These are phyloP conservation scores for Zelostemma sp. DNA, from an alignment of 1,140 invertebrate genomes.

Conservation along the genomic window DNA sequence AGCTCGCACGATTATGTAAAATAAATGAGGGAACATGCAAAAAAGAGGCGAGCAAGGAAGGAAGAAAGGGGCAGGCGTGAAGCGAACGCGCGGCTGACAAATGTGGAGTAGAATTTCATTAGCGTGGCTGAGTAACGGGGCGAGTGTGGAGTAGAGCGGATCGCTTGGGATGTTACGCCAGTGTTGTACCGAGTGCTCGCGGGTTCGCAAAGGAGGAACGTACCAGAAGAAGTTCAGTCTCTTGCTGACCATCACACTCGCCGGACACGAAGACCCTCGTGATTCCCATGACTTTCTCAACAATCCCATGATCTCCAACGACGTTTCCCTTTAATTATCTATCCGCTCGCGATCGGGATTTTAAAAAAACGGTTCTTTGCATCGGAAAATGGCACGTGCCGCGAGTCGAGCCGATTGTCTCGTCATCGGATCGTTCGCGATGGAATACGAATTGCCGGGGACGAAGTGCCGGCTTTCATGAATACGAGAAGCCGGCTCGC, in stretches of 20 bases:
- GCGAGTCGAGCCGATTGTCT: conserved; percentile 12
- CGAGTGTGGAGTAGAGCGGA: conserved; percentile 54
- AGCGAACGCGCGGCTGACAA: conserved; percentile 33
- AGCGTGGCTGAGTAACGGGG: conserved; percentile 56
- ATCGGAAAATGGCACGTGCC: conserved; percentile 2
- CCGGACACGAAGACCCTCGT: conserved; percentile 20
- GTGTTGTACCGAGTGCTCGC: conserved; percentile 44
- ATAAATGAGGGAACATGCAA: not conserved
- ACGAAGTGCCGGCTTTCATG: conserved; percentile 18
- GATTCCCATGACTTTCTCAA: not conserved
- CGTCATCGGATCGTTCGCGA: not conserved
- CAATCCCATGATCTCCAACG: conserved; percentile 4
- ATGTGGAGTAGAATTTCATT: conserved; percentile 61
- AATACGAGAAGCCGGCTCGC: conserved; percentile 15
- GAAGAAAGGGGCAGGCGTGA: conserved; percentile 12
- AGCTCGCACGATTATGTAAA: not conserved
- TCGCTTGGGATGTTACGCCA: conserved; percentile 44
- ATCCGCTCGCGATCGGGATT: no score
- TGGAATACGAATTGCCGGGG: not conserved
- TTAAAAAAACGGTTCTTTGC: no score
- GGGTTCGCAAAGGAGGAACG: conserved; percentile 32
- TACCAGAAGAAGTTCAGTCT: conserved; percentile 50
- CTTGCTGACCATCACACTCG: conserved; percentile 48
- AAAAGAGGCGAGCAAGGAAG: conserved; percentile 20
- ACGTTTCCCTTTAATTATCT: no score